These are phyloP conservation scores for Anguilla japonica DNA, from an alignment of 2,113 vertebrate species.

Conservation along the genomic window DNA sequence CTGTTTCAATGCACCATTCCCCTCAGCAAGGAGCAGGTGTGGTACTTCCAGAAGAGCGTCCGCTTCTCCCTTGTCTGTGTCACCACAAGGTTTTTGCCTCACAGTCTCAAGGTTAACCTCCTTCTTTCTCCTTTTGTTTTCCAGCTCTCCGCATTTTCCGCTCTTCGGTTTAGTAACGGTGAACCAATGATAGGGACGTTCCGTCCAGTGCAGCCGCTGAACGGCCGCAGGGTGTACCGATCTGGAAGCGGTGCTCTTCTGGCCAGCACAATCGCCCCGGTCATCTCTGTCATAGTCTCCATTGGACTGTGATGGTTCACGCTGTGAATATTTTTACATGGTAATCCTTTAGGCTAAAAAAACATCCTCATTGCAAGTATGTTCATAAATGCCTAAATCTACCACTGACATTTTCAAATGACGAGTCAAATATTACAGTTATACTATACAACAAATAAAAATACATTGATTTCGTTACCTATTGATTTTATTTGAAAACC, in stretches of 20 bases:
- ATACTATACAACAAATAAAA: too few relatives aligned
- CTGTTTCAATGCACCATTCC: conserved; percentile 68
- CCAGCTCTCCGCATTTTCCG: conserved; percentile 56
- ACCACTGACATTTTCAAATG: too few relatives aligned
- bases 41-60: conserved; percentile 4
- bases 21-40: conserved; percentile 72
- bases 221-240: conserved; percentile 52
- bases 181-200: conserved; percentile 50
- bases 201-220: conserved; percentile 56
- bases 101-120: not conserved
- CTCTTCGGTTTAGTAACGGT: conserved; percentile 49
- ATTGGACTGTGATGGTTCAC: not conserved
- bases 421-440: not conserved
- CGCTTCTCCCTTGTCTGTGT: not conserved
- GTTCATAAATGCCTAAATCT: too few relatives aligned
- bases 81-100: not conserved
- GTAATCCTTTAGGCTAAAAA: too few relatives aligned
- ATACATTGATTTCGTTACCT: too few relatives aligned
- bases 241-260: conserved; percentile 43
- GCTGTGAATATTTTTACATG: too few relatives aligned
- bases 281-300: conserved; percentile 38
- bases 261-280: conserved; percentile 36
- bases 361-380: too few relatives aligned
- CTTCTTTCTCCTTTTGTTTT: conserved; percentile 6
- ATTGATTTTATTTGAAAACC: too few relatives aligned